Conservation (phyloP, 2,888 invertebrate species). For the Ormyrus thymus region DNA sequence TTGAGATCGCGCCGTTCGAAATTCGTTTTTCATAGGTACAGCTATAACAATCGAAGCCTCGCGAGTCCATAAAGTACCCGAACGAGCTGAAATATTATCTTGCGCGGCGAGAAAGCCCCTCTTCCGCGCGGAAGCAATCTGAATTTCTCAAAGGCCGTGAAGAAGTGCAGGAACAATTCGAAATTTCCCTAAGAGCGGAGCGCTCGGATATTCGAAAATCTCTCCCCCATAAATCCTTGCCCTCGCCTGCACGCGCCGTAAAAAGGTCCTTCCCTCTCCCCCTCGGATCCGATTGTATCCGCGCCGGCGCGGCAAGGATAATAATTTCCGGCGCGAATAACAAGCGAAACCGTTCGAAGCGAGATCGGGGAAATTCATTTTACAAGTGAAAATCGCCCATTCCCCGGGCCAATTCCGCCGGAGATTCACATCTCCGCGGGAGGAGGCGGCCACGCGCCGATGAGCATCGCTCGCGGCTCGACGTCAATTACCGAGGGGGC, state of each 20-base stretch:
- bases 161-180: background rate
- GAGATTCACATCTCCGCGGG: slow-evolving; percentile 10
- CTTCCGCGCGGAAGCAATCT: background rate
- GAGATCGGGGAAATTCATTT: slow-evolving; percentile 14
- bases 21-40: no score
- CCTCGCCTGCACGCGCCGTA: no score
- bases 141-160: no score
- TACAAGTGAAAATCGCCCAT: slow-evolving; percentile 17
- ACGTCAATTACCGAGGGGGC: slow-evolving; percentile 12
- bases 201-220: slow-evolving; percentile 8
- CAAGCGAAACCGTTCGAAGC: background rate
- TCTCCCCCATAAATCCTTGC: slow-evolving; percentile 2
- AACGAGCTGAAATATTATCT: background rate
- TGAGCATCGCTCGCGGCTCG: slow-evolving; percentile 10
- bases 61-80: no score
- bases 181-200: background rate
- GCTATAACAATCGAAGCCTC: no score
- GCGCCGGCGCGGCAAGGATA: background rate
- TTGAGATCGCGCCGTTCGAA: no score
- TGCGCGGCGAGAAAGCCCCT: background rate
- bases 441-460: background rate
- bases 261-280: background rate
- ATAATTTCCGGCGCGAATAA: background rate
- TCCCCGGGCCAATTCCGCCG: slow-evolving; percentile 2
- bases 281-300: slow-evolving; percentile 8